Percentiles rank a stretch among this genome's conserved stretches.
phyloP scores from a whole-genome alignment of 2,113 vertebrate genomes.

The Colaptes auratus region DNA sequence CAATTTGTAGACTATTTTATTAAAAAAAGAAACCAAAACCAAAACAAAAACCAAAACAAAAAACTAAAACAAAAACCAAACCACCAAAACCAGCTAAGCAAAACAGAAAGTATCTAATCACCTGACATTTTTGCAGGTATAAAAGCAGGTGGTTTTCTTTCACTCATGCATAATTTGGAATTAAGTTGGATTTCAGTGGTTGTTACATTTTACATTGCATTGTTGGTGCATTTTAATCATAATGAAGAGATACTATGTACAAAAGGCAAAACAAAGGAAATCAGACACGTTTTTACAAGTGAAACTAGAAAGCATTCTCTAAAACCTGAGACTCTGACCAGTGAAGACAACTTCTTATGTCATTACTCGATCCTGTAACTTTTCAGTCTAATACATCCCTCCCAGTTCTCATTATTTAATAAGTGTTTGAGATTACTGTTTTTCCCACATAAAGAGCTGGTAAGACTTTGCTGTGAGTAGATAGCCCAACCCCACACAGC shows the following conservation, averaged over 20 bases:
- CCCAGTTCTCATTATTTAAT: background rate
- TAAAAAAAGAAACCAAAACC: background rate
- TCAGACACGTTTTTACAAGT: background rate
- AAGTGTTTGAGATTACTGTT: background rate
- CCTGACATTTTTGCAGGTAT: background rate
- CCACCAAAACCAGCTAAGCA: background rate
- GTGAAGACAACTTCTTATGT: background rate
- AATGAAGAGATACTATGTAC: background rate
- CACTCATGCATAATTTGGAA: background rate
- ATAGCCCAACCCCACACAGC: background rate
- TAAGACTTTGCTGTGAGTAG: background rate
- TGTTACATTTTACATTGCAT: background rate
- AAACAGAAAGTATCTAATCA: background rate
- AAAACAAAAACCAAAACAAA: too few species aligned
- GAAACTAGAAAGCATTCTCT: background rate
- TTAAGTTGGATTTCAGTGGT: background rate
- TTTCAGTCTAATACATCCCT: background rate
- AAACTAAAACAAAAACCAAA: too few species aligned
- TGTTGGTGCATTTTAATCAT: background rate
- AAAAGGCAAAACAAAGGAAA: background rate
- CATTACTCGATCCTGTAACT: background rate
- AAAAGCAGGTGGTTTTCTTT: background rate
- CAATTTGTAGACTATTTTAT: conserved; percentile 3
- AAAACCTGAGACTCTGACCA: background rate
- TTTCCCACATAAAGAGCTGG: background rate